A percentile compares a stretch with the other conserved stretches of the same genome.
Conservation (phyloP, 64 coral and sea anemone genomes). For the Platygyra sinensis region DNA sequence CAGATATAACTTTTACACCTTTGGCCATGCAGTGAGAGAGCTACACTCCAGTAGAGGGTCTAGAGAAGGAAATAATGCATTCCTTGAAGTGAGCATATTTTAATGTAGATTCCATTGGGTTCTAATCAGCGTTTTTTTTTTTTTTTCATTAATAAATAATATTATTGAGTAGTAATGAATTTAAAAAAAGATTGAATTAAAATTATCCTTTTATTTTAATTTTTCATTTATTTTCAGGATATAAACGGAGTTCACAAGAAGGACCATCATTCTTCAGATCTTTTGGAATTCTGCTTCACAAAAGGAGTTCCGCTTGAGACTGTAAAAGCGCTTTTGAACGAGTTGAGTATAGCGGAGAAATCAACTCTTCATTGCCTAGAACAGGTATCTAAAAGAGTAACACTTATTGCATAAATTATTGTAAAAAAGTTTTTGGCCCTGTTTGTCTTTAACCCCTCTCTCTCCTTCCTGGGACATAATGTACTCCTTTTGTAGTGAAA, state of each 20-base stretch:
- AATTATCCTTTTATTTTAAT: neutral
- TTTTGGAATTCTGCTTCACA: constrained; percentile 50
- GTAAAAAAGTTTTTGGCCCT: too few species aligned
- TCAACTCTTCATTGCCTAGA: constrained; percentile 5
- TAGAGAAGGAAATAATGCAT: constrained; percentile 88
- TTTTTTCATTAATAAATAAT: too few species aligned
- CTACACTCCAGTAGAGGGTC: constrained; percentile 83
- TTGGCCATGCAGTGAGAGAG: constrained; percentile 85
- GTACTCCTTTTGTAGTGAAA: too few species aligned
- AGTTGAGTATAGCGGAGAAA: neutral
- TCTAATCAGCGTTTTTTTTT: too few species aligned
- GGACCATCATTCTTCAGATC: neutral
- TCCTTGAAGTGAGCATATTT: constrained; percentile 61
- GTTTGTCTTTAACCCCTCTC: neutral
- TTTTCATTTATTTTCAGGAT: constrained; percentile 28
- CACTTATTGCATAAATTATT: too few species aligned
- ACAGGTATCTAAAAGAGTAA: constrained; percentile 5
- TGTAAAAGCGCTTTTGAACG: constrained; percentile 37
- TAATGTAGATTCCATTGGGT: neutral
- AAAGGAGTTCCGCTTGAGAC: constrained; percentile 59
- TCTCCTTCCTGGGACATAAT: too few species aligned
- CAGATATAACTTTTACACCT: constrained; percentile 92
- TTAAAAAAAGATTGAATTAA: too few species aligned
- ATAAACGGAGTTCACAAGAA: neutral
- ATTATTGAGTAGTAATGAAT: too few species aligned